Percentiles rank a stretch among this genome's conserved stretches.
Conservation (phyloP, 2,888 invertebrate species). For the Parapristionchus giblindavisi region DNA sequence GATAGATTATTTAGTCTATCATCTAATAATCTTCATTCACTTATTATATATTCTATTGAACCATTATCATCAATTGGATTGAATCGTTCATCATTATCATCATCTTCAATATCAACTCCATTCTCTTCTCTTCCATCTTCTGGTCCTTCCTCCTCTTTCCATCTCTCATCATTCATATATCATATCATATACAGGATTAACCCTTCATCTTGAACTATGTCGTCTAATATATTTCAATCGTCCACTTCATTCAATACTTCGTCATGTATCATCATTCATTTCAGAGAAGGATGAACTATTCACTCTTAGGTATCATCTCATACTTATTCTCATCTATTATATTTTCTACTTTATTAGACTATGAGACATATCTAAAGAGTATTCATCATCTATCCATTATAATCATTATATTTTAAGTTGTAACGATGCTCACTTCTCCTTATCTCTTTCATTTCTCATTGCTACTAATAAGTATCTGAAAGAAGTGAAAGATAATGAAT, state of each 20-base stretch:
- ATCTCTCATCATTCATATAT: neutral
- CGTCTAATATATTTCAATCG: conserved; percentile 19
- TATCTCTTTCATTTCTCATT: conserved; percentile 5
- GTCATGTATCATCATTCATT: neutral
- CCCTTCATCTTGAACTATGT: conserved; percentile 13
- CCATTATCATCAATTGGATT: neutral
- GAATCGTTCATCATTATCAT: neutral
- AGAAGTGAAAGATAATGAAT: neutral
- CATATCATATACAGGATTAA: conserved; percentile 1
- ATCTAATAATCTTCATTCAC: too few species aligned
- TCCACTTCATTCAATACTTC: neutral
- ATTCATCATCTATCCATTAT: too few species aligned
- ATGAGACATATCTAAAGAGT: too few species aligned
- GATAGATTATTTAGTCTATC: too few species aligned
- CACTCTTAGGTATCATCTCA: conserved; percentile 6
- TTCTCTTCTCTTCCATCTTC: neutral
- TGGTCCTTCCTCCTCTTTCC: neutral
- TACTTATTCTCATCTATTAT: neutral
- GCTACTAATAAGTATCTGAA: neutral
- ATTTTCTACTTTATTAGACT: neutral
- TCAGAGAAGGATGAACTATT: conserved; percentile 7
- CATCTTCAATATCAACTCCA: neutral
- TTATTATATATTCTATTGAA: too few species aligned
- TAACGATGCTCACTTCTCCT: neutral
- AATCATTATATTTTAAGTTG: neutral